Evolutionary conservation across 2,113 vertebrate species (phyloP).

Genomic region (Lasiurus cinereus): DNA sequence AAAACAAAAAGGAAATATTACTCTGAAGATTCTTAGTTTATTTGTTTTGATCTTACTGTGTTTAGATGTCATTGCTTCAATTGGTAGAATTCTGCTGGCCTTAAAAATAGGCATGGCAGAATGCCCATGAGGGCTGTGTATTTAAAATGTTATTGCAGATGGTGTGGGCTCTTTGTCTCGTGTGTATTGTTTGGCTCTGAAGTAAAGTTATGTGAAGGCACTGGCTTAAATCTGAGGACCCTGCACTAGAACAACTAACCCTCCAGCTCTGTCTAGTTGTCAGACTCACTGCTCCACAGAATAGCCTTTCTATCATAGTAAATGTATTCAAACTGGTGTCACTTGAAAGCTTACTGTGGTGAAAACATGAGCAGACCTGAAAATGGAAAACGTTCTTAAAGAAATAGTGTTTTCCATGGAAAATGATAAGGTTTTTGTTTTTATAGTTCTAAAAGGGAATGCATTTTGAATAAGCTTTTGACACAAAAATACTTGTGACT

Average conservation of each 20-base stretch:
- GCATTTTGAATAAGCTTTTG: slow-evolving; percentile 14
- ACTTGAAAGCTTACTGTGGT: background rate
- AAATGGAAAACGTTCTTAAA: slow-evolving; percentile 65
- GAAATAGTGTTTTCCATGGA: slow-evolving; percentile 52
- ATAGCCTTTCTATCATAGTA: background rate
- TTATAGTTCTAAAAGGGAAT: slow-evolving; percentile 43
- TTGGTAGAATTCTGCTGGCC: slow-evolving; percentile 83
- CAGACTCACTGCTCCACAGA: background rate
- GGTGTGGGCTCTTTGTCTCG: slow-evolving; percentile 87
- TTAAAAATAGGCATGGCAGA: slow-evolving; percentile 90
- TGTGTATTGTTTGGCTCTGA: slow-evolving; percentile 87
- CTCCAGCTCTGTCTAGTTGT: background rate
- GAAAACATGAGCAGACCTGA: background rate
- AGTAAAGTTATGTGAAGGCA: slow-evolving; percentile 84
- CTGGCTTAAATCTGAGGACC: slow-evolving; percentile 80
- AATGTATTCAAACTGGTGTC: background rate
- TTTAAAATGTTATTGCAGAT: slow-evolving; percentile 89
- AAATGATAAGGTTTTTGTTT: slow-evolving; percentile 66
- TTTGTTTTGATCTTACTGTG: slow-evolving; percentile 78
- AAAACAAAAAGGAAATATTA: slow-evolving; percentile 19
- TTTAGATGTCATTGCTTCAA: slow-evolving; percentile 82
- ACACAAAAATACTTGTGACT: slow-evolving; percentile 62
- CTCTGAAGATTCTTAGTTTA: slow-evolving; percentile 51
- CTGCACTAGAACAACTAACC: slow-evolving; percentile 74
- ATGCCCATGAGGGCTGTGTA: slow-evolving; percentile 85